These are phyloP conservation scores for Rhabdophis nuchalis DNA, from an alignment of 2,797 vertebrate genomes.

Conservation along the genomic window DNA sequence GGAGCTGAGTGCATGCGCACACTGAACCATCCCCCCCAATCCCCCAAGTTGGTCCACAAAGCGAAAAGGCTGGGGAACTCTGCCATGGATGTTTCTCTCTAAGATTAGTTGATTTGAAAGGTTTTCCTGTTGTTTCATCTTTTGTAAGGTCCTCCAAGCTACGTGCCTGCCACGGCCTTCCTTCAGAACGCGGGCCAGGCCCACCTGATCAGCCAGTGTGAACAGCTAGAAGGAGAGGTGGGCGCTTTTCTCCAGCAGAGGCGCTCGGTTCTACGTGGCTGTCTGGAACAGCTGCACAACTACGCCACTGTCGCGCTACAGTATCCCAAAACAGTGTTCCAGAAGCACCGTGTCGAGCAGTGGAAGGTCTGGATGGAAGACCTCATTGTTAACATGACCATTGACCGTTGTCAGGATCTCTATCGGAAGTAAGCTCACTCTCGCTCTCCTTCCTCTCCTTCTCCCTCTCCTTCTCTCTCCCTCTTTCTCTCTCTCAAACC, in stretches of 20 bases:
- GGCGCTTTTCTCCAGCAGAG: constrained; percentile 89
- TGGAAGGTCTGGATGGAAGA: constrained; percentile 99
- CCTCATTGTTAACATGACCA: constrained; percentile 86
- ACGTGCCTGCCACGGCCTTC: constrained; percentile 94
- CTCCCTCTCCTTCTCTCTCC: no score
- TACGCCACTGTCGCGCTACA: constrained; percentile 94
- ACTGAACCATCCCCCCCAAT: no score
- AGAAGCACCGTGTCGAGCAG: constrained; percentile 87
- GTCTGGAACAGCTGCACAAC: constrained; percentile 94
- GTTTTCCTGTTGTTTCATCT: constrained; percentile 14
- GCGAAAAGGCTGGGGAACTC: neutral
- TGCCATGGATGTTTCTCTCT: neutral
- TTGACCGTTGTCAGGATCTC: constrained; percentile 86
- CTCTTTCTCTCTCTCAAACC: neutral
- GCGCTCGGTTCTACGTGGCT: constrained; percentile 83
- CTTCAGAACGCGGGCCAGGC: constrained; percentile 96
- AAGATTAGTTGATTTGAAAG: neutral
- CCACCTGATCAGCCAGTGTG: constrained; percentile 93
- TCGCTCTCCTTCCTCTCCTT: neutral
- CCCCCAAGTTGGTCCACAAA: no score
- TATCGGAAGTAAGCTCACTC: constrained; percentile 85
- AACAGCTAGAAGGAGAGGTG: constrained; percentile 90
- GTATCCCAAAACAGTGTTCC: constrained; percentile 88
- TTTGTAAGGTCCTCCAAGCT: constrained; percentile 90
- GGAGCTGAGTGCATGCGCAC: no score